Percentiles rank a stretch among this genome's conserved stretches.
phyloP scores from a whole-genome alignment of 2,888 invertebrate genomes.

The Idaea biselata region DNA sequence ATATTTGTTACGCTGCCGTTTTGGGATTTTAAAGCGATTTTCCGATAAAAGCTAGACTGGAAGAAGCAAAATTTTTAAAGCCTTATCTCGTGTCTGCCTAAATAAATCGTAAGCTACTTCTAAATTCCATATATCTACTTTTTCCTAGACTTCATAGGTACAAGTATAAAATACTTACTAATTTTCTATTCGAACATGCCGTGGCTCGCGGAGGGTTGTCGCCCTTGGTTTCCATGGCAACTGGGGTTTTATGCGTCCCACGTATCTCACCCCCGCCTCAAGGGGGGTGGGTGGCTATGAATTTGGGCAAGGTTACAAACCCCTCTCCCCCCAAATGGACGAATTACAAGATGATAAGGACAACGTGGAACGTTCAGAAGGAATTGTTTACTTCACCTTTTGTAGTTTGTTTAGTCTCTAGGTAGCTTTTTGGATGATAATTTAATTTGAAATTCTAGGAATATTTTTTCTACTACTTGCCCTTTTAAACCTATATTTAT shows the following conservation, averaged over 20 bases:
- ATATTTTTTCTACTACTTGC: background rate
- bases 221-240: conserved; percentile 68
- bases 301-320: conserved; percentile 52
- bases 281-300: conserved; percentile 35
- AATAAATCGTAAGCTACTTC: no score
- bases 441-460: conserved; percentile 7
- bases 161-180: conserved; percentile 35
- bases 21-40: no score
- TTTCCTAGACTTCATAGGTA: background rate
- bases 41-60: no score
- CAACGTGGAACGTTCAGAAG: conserved; percentile 27
- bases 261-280: conserved; percentile 46
- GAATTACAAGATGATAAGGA: conserved; percentile 30
- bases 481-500: no score
- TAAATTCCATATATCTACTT: background rate
- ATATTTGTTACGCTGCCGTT: no score
- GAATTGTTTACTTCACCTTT: conserved; percentile 14
- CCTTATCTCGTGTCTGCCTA: no score
- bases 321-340: conserved; percentile 31
- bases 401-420: conserved; percentile 7
- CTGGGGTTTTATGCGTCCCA: conserved; percentile 67
- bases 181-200: conserved; percentile 40
- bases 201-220: conserved; percentile 57
- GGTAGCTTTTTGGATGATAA: conserved; percentile 9
- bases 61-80: no score